Percentiles rank a stretch among this genome's conserved stretches.
Evolutionary conservation across 2,888 invertebrate genomes (phyloP).

Genomic region (Cloeon dipterum): DNA sequence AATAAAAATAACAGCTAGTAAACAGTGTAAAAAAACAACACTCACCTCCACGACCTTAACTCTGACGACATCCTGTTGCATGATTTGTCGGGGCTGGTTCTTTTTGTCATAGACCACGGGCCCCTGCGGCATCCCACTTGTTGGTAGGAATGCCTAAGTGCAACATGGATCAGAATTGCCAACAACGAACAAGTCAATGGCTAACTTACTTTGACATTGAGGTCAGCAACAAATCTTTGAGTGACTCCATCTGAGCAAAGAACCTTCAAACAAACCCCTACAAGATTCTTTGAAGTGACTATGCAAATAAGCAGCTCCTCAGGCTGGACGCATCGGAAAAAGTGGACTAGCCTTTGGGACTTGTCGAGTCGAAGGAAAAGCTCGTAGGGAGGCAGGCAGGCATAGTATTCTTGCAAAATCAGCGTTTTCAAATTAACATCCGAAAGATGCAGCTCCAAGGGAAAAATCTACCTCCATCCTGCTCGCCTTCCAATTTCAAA

Average conservation of each 20-base stretch:
- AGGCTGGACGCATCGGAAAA: conserved; percentile 25
- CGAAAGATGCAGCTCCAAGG: too few species aligned
- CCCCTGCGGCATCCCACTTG: too few species aligned
- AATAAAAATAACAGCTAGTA: too few species aligned
- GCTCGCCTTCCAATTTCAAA: too few species aligned
- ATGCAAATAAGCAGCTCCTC: conserved; percentile 19
- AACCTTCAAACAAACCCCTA: conserved; percentile 35
- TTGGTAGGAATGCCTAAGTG: too few species aligned
- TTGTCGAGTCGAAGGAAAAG: conserved; percentile 62
- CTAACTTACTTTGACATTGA: conserved; percentile 67
- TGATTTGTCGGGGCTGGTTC: too few species aligned
- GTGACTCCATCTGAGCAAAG: conserved; percentile 61
- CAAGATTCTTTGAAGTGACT: conserved; percentile 16
- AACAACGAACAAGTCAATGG: too few species aligned
- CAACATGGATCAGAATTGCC: too few species aligned
- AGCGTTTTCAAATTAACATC: neutral
- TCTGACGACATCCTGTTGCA: too few species aligned
- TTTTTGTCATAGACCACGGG: too few species aligned
- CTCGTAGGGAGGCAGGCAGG: conserved; percentile 70
- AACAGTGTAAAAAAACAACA: too few species aligned
- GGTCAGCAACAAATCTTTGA: conserved; percentile 61
- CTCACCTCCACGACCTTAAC: too few species aligned
- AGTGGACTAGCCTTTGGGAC: conserved; percentile 49
- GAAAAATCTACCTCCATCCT: neutral
- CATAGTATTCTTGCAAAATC: conserved; percentile 39